Conservation (phyloP, 1,140 invertebrate genomes). For the Apolygus lucorum region DNA sequence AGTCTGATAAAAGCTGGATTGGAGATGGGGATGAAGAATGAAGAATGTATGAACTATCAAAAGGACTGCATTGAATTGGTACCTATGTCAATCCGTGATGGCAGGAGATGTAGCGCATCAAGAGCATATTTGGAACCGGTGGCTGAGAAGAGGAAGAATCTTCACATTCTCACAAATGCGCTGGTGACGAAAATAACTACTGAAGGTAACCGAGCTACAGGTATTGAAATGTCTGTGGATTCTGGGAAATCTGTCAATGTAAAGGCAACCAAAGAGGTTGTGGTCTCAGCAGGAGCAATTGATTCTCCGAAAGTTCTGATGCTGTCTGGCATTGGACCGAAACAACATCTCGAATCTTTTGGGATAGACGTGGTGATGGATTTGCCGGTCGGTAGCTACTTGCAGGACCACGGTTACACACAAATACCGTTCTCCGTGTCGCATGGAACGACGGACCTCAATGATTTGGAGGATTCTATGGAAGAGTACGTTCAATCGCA, state of each 20-base stretch:
- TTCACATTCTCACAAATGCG: conserved; percentile 10
- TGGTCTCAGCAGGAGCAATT: conserved; percentile 9
- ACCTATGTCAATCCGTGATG: not conserved
- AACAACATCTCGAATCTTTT: not conserved
- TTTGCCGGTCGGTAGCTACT: conserved; percentile 12
- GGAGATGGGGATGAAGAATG: not conserved
- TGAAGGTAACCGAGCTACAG: not conserved
- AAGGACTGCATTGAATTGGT: not conserved
- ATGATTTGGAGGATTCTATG: not conserved
- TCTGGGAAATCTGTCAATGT: not conserved
- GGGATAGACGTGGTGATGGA: conserved; percentile 2
- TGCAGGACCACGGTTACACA: conserved; percentile 5
- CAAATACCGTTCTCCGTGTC: not conserved
- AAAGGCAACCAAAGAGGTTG: conserved; percentile 1
- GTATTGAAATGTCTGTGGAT: not conserved
- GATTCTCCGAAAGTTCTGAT: conserved; percentile 9
- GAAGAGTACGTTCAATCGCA: not conserved
- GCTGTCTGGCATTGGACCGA: conserved; percentile 14
- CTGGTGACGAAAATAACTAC: conserved; percentile 5
- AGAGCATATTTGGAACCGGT: conserved; percentile 9
- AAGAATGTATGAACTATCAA: not conserved
- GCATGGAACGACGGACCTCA: not conserved
- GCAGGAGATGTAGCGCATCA: conserved; percentile 2
- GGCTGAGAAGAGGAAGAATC: not conserved
- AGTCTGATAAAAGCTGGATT: not conserved